phyloP scores from a whole-genome alignment of 2,888 invertebrate genomes.

The Hemithea aestivaria region DNA sequence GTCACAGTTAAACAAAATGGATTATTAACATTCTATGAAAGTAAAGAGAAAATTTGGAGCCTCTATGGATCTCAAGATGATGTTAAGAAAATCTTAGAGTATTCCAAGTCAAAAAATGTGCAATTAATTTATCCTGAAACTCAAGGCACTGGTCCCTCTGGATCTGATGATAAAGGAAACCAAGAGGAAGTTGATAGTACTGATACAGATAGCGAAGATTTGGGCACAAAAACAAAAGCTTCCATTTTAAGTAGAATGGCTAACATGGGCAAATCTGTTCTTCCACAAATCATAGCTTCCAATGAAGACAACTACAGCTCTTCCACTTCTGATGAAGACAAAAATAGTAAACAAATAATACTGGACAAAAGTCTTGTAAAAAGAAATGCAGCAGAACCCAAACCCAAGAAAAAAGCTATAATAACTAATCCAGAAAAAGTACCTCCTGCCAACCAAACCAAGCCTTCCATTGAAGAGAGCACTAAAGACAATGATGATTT shows the following conservation, averaged over 20 bases:
- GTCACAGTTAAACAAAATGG: constrained; percentile 52
- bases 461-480: constrained; percentile 29
- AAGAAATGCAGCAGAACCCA: constrained; percentile 37
- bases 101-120: too few species aligned
- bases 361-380: constrained; percentile 38
- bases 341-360: constrained; percentile 35
- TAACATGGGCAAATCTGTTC: constrained; percentile 64
- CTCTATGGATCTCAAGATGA: constrained; percentile 50
- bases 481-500: constrained; percentile 36
- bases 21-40: constrained; percentile 66
- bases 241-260: constrained; percentile 67
- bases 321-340: constrained; percentile 41
- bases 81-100: constrained; percentile 42
- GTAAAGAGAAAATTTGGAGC: constrained; percentile 57
- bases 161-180: constrained; percentile 14
- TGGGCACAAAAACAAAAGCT: constrained; percentile 47
- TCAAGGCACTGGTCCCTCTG: too few species aligned
- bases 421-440: constrained; percentile 31
- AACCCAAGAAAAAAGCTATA: constrained; percentile 25
- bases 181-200: constrained; percentile 11
- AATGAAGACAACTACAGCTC: constrained; percentile 54
- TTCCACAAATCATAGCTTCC: constrained; percentile 42
- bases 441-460: constrained; percentile 25
- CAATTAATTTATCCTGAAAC: too few species aligned
- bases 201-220: constrained; percentile 1